Base-by-base conservation (phyloP, 2,888 invertebrate genomes). In the Drosophila multiciliata region DNA sequence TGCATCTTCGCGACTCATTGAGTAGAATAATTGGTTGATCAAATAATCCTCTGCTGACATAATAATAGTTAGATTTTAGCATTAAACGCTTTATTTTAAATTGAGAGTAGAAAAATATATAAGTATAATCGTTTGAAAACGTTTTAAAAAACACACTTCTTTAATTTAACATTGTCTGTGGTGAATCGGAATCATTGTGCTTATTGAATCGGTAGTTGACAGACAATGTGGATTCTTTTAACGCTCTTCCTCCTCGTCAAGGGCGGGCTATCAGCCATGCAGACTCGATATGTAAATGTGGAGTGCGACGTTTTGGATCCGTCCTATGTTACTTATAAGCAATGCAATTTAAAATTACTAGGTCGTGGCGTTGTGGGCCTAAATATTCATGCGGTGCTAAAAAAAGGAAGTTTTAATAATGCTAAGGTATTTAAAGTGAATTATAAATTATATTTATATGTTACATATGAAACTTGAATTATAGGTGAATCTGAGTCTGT, bases 401-500 rank as follows among this genome's bases (percentile, higher is more conserved):
- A 11, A 29, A 38, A 48, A 29, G 50, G 45, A 5, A 60, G 67
- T 0, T 29, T 75, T 0, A 11, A 20, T 0, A 63, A 65, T 61
- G 49, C 26, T 9, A 42, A 59, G 38, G 76, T 77, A 55, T 42
- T 55, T 52, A 45, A 45, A 45, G 12, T 4, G 1, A 20, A 15
- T 20, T 20, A 4, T 1, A 15, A 45, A 45, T 8, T 45, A 20
- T 45, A 45, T 45, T 45, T 11, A 26, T 17, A 2, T 23, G 2
- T 7, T n/a, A 17, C 7, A 36, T 11, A 1, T 48, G n/a, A 32
- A 8, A 23, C 42, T 4, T 17, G 4, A 20, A 15, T 20, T 45
- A 20, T 45, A 78, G 78, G 9, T 58, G 0, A 69, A 73, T 48
- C 50, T 78, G 0, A 68, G 68, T 20, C 36, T 79, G 9, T 64